Evolutionary conservation across 2,797 vertebrate genomes (phyloP).

Genomic region (Myotis findleyi): DNA sequence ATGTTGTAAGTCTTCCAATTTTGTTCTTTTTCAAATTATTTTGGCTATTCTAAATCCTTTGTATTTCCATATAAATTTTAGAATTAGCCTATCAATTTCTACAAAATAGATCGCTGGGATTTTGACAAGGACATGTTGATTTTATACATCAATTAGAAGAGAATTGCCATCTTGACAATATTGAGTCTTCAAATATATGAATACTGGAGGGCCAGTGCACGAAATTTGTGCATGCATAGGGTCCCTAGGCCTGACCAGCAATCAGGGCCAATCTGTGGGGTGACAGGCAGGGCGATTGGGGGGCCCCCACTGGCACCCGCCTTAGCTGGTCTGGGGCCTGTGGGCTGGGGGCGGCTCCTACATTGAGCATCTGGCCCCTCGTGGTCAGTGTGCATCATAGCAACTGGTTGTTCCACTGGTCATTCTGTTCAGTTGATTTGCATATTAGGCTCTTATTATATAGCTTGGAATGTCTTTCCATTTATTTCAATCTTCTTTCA

Average conservation of each 20-base stretch:
- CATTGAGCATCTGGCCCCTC: too few relatives aligned
- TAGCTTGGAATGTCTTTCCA: not conserved
- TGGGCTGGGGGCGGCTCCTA: too few relatives aligned
- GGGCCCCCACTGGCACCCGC: too few relatives aligned
- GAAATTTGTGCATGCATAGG: too few relatives aligned
- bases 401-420: fast-evolving
- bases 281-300: too few relatives aligned
- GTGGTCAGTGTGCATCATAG: too few relatives aligned
- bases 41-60: slow-evolving; percentile 21
- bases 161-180: slow-evolving; percentile 11
- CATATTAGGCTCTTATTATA: too few relatives aligned
- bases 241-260: too few relatives aligned
- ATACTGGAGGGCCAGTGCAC: too few relatives aligned
- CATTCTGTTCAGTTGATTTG: too few relatives aligned
- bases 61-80: slow-evolving; percentile 28
- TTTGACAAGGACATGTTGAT: not conserved
- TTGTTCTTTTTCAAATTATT: slow-evolving; percentile 15
- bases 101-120: not conserved
- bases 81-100: not conserved
- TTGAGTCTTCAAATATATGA: not conserved
- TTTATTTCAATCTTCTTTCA: slow-evolving; percentile 8
- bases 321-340: too few relatives aligned
- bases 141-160: not conserved
- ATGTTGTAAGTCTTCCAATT: not conserved
- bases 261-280: too few relatives aligned